Conservation (phyloP, 1,140 invertebrate genomes). For the Pygmarrhopalites habei region DNA sequence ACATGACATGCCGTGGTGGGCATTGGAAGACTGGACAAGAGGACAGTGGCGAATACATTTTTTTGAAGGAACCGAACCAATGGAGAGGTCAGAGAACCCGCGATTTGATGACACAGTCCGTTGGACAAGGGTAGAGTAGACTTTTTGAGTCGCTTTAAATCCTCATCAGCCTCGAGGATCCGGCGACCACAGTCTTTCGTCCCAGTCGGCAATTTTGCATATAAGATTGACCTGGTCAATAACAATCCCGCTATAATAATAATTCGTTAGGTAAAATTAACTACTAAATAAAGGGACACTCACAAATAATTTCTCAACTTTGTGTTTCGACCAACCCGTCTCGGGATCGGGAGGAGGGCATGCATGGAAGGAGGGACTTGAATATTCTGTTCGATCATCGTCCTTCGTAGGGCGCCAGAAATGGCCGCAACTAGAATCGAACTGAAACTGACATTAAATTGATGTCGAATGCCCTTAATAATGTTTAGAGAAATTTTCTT, state of each 20-base stretch:
- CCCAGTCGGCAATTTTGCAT: not conserved
- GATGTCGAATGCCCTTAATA: not conserved
- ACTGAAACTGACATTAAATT: not conserved
- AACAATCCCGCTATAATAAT: not conserved
- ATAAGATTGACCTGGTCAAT: not conserved
- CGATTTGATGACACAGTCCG: not conserved
- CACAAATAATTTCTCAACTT: constrained; percentile 3
- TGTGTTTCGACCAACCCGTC: too few relatives aligned
- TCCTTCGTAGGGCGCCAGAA: not conserved
- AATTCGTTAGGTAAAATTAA: too few relatives aligned
- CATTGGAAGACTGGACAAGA: not conserved
- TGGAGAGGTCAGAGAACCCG: not conserved
- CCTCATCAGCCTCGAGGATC: not conserved
- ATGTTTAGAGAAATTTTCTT: not conserved
- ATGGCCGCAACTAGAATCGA: not conserved
- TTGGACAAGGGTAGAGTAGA: not conserved
- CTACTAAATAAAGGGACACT: too few relatives aligned
- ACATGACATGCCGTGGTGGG: not conserved
- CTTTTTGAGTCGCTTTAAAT: not conserved
- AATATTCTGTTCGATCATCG: not conserved
- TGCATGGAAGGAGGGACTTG: not conserved
- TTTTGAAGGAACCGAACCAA: not conserved
- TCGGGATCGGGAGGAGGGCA: not conserved
- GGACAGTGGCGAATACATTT: not conserved
- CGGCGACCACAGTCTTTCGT: not conserved